These are phyloP conservation scores for Lydus trimaculatus DNA, from an alignment of 2,888 invertebrate species.

Conservation along the genomic window DNA sequence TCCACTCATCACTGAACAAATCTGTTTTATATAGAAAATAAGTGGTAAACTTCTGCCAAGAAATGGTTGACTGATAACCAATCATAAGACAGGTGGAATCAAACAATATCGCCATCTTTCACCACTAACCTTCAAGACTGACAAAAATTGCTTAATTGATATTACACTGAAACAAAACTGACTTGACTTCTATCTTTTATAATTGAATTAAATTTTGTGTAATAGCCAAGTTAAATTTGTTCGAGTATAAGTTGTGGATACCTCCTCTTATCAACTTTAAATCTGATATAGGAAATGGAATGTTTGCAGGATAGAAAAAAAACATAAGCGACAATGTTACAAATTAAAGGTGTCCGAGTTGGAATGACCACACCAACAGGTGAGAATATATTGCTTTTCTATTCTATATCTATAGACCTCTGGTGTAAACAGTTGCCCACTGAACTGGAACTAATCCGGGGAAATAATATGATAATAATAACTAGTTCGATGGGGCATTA, in stretches of 20 bases:
- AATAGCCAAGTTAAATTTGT: conserved; percentile 47
- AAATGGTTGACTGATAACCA: conserved; percentile 8
- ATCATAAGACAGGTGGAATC: not conserved
- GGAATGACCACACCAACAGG: conserved; percentile 48
- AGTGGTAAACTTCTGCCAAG: conserved; percentile 6
- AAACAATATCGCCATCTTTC: conserved; percentile 10
- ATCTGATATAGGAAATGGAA: conserved; percentile 38
- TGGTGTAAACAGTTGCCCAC: conserved; percentile 42
- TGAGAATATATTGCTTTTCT: conserved; percentile 47
- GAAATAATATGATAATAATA: conserved; percentile 33
- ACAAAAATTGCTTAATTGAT: not conserved
- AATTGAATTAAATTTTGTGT: not conserved
- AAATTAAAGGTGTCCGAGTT: conserved; percentile 51
- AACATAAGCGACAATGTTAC: conserved; percentile 47
- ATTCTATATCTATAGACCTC: not conserved
- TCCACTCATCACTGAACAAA: conserved; percentile 1
- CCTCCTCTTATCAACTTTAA: conserved; percentile 48
- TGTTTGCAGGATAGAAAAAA: no score
- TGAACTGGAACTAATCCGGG: conserved; percentile 45
- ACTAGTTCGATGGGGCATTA: conserved; percentile 12
- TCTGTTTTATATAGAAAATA: conserved; percentile 9
- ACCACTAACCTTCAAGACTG: not conserved
- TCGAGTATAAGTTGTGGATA: conserved; percentile 45
- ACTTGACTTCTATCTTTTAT: no score
- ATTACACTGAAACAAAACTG: not conserved